Conservation (phyloP, 2,797 vertebrate species). For the Syndactyla subalaris region DNA sequence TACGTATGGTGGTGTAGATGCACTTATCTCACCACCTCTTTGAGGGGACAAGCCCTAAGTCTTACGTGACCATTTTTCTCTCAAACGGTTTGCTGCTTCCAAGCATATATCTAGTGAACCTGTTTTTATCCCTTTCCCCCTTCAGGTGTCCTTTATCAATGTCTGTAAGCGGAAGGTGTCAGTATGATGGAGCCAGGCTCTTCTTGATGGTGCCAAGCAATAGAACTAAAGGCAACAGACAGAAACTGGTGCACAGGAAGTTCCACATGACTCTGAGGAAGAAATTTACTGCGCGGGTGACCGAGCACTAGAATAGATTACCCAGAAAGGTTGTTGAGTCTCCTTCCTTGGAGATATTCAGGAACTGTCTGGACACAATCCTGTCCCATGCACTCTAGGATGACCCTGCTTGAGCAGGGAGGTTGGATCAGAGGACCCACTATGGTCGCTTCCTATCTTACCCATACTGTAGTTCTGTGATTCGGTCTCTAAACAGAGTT, state of each 20-base stretch:
- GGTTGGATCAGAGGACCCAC: neutral
- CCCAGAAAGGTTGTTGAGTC: neutral
- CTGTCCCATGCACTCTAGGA: neutral
- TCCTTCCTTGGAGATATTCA: neutral
- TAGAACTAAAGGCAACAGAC: neutral
- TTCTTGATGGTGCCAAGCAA: neutral
- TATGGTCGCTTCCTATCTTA: neutral
- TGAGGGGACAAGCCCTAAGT: neutral
- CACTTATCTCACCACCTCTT: neutral
- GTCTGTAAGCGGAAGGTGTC: neutral
- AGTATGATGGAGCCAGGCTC: neutral
- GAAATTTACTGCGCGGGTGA: neutral
- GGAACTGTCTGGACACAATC: neutral
- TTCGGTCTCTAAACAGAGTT: neutral
- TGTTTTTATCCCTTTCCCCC: neutral
- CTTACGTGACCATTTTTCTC: neutral
- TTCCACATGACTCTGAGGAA: neutral
- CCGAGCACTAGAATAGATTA: rapidly evolving
- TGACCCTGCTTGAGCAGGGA: neutral
- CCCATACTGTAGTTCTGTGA: neutral
- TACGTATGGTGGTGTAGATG: neutral
- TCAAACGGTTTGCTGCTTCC: neutral
- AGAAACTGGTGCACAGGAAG: neutral
- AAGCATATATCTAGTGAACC: neutral
- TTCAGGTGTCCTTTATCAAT: neutral